Percentiles rank a stretch among this genome's conserved stretches.
Evolutionary conservation across 35 echinoderm and acorn worm species (phyloP).

Genomic region (Apostichopus parvimensis): DNA sequence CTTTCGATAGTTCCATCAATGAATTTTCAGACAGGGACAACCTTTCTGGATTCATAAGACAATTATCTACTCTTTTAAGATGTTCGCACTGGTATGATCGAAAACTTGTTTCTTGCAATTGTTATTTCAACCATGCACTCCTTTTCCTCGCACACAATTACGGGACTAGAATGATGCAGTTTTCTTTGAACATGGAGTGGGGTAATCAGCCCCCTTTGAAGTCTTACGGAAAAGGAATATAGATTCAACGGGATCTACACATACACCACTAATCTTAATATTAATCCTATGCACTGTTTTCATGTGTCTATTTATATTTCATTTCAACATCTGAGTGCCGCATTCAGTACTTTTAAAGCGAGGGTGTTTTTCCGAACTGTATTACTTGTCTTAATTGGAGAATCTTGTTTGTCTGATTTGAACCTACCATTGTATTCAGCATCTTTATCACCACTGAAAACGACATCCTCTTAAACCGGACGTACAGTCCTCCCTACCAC

Average conservation of each 20-base stretch:
- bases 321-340: neutral
- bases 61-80: conserved; percentile 36
- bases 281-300: neutral
- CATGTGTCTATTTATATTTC: conserved; percentile 28
- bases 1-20: neutral
- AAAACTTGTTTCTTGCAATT: conserved; percentile 15
- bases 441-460: neutral
- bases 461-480: too few relatives aligned
- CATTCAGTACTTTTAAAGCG: too few relatives aligned
- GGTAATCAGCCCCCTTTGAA: conserved; percentile 15
- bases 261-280: neutral
- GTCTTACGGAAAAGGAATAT: conserved; percentile 43
- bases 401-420: neutral
- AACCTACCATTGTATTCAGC: neutral
- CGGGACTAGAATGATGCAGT: neutral
- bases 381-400: neutral
- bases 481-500: too few relatives aligned
- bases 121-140: conserved; percentile 26
- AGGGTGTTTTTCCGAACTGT: neutral
- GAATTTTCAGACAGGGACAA: neutral
- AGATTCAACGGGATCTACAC: conserved; percentile 22
- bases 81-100: conserved; percentile 28
- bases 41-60: neutral
- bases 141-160: conserved; percentile 7
- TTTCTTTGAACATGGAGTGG: conserved; percentile 45